Evolutionary conservation across 2,113 vertebrate genomes (phyloP).

Genomic region (Paradoxurus hermaphroditus): DNA sequence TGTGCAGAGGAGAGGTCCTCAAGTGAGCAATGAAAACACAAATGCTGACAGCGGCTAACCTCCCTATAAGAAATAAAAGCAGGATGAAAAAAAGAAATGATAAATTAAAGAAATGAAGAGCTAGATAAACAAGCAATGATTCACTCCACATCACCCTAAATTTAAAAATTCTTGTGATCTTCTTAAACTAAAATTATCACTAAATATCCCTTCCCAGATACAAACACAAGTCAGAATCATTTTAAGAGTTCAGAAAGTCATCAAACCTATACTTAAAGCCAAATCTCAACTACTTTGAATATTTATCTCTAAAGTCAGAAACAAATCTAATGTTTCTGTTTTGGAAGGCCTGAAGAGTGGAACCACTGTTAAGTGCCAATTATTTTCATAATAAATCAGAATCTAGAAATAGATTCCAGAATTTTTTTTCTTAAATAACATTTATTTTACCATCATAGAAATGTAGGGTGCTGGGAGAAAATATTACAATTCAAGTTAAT

Average conservation of each 20-base stretch:
- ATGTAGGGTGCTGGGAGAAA: not conserved
- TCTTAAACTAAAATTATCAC: not conserved
- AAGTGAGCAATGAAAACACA: not conserved
- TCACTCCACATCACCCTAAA: not conserved
- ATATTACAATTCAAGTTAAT: not conserved
- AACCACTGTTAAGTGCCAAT: not conserved
- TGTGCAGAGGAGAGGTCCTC: not conserved
- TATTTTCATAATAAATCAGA: not conserved
- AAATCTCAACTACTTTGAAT: not conserved
- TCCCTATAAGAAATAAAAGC: not conserved
- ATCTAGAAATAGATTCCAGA: not conserved
- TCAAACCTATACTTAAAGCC: not conserved
- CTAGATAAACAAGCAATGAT: not conserved
- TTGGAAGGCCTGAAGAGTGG: not conserved
- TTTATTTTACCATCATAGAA: not conserved
- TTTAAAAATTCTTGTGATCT: not conserved
- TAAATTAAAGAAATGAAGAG: not conserved
- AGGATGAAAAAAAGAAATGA: not conserved
- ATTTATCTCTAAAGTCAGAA: slow-evolving; percentile 10
- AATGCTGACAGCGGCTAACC: not conserved
- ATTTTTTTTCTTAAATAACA: not conserved
- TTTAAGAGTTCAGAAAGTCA: not conserved
- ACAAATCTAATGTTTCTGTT: slow-evolving; percentile 28
- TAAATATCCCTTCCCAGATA: not conserved
- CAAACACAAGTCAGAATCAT: not conserved